Evolutionary conservation across 2,888 invertebrate genomes (phyloP).

Genomic region (Dasypolia templi): DNA sequence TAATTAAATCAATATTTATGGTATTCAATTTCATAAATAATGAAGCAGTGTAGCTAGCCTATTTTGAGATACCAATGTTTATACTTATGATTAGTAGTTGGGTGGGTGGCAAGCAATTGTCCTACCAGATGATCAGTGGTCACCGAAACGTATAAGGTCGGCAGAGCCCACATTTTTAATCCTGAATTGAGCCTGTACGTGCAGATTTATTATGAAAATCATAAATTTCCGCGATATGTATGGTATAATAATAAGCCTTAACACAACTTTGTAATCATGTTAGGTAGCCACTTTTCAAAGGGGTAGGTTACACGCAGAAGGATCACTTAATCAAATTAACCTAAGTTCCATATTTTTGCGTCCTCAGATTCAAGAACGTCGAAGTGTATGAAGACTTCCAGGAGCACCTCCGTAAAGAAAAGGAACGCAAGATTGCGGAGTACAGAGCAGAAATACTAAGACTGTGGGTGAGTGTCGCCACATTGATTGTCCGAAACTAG

Average conservation of each 20-base stretch:
- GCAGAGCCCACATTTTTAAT: neutral
- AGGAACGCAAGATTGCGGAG: constrained; percentile 81
- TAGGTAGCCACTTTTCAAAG: neutral
- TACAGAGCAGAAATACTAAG: constrained; percentile 85
- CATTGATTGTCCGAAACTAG: neutral
- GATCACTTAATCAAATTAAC: neutral
- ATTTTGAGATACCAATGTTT: neutral
- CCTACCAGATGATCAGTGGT: neutral
- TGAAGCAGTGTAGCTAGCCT: neutral
- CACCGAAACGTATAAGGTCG: neutral
- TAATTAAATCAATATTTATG: no score
- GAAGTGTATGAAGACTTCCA: constrained; percentile 87
- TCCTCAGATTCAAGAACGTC: constrained; percentile 86
- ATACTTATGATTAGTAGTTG: neutral
- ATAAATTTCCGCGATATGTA: neutral
- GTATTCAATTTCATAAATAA: no score
- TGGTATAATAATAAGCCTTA: neutral
- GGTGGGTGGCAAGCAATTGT: neutral
- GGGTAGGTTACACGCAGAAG: neutral
- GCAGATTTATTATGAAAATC: neutral
- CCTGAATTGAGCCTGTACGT: neutral
- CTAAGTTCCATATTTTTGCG: neutral
- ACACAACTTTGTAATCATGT: neutral
- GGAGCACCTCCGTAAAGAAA: constrained; percentile 78
- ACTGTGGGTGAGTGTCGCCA: constrained; percentile 82